Conservation (phyloP, 2,113 vertebrate genomes). For the Orthonyx spaldingii region DNA sequence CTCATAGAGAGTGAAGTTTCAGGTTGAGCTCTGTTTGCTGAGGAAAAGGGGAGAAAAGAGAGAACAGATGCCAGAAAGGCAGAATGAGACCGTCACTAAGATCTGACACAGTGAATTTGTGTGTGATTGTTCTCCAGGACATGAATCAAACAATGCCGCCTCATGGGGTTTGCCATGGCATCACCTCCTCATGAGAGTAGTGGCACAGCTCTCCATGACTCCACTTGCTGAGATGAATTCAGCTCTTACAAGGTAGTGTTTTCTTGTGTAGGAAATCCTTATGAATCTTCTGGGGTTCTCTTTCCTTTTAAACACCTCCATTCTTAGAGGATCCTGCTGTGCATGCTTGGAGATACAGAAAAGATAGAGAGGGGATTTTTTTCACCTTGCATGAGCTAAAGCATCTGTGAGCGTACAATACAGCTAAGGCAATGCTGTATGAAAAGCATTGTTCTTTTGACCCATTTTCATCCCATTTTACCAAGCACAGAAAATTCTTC, state of each 20-base stretch:
- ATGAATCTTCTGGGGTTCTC: neutral
- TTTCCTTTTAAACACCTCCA: neutral
- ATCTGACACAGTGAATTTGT: slow-evolving; percentile 12
- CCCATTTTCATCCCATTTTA: slow-evolving; percentile 15
- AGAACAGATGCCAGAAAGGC: neutral
- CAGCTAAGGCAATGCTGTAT: neutral
- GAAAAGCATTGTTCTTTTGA: slow-evolving; percentile 28
- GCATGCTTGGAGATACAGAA: neutral
- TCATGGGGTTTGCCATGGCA: neutral
- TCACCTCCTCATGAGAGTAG: neutral
- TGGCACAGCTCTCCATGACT: neutral
- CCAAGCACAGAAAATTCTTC: neutral
- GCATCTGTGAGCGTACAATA: neutral
- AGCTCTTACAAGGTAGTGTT: neutral
- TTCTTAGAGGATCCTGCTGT: neutral
- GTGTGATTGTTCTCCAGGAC: neutral
- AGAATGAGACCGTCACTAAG: neutral
- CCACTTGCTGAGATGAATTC: neutral
- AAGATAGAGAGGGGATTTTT: neutral
- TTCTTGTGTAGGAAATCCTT: slow-evolving; percentile 14
- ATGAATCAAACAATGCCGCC: neutral
- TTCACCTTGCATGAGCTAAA: neutral
- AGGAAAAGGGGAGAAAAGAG: neutral
- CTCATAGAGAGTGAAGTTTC: neutral
- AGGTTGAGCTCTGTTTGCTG: neutral